A percentile compares a stretch with the other conserved stretches of the same genome.
phyloP scores from a whole-genome alignment of 2,113 vertebrate species.

The Oceanodroma tethys region DNA sequence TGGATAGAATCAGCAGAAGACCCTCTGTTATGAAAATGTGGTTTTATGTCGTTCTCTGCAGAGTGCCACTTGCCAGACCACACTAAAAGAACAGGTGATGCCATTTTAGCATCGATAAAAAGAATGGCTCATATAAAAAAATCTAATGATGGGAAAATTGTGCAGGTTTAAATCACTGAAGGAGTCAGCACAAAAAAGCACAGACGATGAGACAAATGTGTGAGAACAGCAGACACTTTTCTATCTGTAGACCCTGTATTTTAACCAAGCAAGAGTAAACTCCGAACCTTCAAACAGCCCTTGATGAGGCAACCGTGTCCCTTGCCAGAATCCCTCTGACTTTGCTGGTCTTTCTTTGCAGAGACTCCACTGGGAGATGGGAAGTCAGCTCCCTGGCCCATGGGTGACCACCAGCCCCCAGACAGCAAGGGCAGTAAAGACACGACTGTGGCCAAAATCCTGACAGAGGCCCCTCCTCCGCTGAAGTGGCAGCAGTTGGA shows the following conservation, averaged over 20 bases:
- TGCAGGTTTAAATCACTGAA: background rate
- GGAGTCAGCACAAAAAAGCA: background rate
- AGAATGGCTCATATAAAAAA: background rate
- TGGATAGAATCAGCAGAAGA: background rate
- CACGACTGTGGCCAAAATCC: background rate
- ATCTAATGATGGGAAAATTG: background rate
- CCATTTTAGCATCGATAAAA: background rate
- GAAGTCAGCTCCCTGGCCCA: background rate
- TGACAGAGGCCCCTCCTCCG: background rate
- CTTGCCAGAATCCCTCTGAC: background rate
- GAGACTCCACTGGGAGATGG: background rate
- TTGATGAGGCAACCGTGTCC: background rate
- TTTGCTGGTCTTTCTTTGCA: background rate
- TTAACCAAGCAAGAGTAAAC: background rate
- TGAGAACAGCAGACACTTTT: background rate
- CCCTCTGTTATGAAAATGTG: background rate
- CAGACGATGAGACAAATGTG: background rate
- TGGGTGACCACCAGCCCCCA: accelerated
- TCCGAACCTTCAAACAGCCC: background rate
- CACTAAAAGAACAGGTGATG: background rate
- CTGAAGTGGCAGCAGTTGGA: background rate
- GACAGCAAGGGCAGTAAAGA: background rate
- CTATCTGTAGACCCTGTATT: background rate
- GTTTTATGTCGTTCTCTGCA: background rate
- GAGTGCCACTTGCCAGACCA: background rate